phyloP scores from a whole-genome alignment of 2,797 vertebrate species.

The Ceryle rudis region DNA sequence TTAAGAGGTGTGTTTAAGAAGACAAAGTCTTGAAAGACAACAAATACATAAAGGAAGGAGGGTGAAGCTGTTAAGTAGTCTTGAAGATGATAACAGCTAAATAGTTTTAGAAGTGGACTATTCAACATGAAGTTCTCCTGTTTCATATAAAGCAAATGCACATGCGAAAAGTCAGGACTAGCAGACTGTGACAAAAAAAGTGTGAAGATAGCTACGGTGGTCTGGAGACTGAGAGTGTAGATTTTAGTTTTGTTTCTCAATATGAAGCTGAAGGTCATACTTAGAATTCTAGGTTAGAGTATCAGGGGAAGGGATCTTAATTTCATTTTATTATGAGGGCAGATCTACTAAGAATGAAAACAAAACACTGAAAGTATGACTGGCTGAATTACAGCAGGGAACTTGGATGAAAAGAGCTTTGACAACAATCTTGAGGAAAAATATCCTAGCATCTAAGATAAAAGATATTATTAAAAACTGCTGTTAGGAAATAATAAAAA shows the following conservation, averaged over 20 bases:
- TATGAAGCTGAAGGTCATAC: neutral
- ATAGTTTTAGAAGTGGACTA: neutral
- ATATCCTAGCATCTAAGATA: neutral
- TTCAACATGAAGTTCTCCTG: neutral
- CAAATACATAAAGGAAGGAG: neutral
- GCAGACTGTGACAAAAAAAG: neutral
- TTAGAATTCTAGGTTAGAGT: neutral
- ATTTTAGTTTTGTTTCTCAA: neutral
- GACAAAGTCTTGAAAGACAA: neutral
- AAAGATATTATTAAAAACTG: neutral
- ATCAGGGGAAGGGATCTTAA: neutral
- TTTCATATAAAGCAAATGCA: neutral
- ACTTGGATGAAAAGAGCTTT: neutral
- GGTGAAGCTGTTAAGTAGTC: neutral
- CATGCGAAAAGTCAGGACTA: neutral
- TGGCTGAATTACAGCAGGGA: neutral
- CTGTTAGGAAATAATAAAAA: neutral
- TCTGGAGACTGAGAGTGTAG: neutral
- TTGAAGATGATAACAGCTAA: neutral
- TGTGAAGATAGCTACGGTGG: neutral
- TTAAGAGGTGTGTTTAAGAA: neutral
- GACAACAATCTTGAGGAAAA: neutral
- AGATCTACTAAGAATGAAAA: neutral
- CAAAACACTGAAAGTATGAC: neutral
- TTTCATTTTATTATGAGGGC: neutral